phyloP scores from a whole-genome alignment of 2,888 invertebrate species.

The Drosophila barbarae region DNA sequence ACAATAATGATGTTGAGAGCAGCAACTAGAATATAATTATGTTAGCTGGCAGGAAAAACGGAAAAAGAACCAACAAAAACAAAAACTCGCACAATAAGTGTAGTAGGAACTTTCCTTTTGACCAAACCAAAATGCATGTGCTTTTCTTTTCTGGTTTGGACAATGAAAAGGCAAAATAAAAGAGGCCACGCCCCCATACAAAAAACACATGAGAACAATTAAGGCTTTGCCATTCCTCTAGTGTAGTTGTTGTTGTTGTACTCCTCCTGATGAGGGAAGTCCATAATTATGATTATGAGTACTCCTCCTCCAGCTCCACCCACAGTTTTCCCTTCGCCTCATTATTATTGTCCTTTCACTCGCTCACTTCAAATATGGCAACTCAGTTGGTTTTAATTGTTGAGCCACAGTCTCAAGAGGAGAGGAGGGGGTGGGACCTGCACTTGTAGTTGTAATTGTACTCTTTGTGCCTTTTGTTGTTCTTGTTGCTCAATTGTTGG shows the following conservation, averaged over 20 bases:
- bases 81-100: slow-evolving; percentile 22
- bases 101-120: slow-evolving; percentile 40
- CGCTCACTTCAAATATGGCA: slow-evolving; percentile 72
- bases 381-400: slow-evolving; percentile 71
- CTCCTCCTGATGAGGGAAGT: slow-evolving; percentile 48
- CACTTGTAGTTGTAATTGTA: slow-evolving; percentile 63
- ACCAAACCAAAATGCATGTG: slow-evolving; percentile 71
- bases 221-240: slow-evolving; percentile 20
- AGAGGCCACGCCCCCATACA: slow-evolving; percentile 40
- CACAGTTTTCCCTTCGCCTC: slow-evolving; percentile 1
- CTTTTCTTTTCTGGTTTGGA: slow-evolving; percentile 47
- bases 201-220: slow-evolving; percentile 43
- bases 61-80: slow-evolving; percentile 16
- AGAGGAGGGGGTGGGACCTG: neutral
- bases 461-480: slow-evolving; percentile 32
- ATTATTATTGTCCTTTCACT: slow-evolving; percentile 46
- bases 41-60: slow-evolving; percentile 19
- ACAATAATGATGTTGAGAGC: slow-evolving; percentile 27
- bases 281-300: slow-evolving; percentile 73
- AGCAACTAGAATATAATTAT: slow-evolving; percentile 36
- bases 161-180: slow-evolving; percentile 69
- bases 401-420: slow-evolving; percentile 57
- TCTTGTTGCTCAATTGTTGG: slow-evolving; percentile 37
- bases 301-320: slow-evolving; percentile 23
- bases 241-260: slow-evolving; percentile 16